Percentiles rank a stretch among this genome's conserved stretches.
Conservation (phyloP, 2,797 vertebrate genomes). For the Lagocephalus sceleratus region DNA sequence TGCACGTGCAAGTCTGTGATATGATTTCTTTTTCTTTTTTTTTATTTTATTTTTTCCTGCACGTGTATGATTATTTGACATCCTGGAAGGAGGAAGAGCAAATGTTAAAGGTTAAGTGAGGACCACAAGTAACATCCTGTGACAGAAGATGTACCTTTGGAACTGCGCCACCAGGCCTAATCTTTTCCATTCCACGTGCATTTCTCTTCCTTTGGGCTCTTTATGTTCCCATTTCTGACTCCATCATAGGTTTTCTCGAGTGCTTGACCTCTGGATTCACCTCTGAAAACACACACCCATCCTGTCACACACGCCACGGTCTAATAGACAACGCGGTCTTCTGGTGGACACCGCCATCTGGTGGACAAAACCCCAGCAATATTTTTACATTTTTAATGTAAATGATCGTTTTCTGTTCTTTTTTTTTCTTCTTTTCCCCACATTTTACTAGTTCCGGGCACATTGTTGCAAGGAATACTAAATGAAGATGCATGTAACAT, state of each 20-base stretch:
- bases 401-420: background rate
- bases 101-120: slow-evolving; percentile 41
- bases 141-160: background rate
- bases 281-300: slow-evolving; percentile 16
- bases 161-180: background rate
- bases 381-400: slow-evolving; percentile 2
- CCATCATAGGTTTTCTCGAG: slow-evolving; percentile 1
- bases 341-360: slow-evolving; percentile 81
- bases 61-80: slow-evolving; percentile 25
- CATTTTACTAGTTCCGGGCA: too few species aligned
- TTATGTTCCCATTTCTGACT: slow-evolving; percentile 5
- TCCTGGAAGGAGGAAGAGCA: slow-evolving; percentile 18
- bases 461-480: too few species aligned
- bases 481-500: too few species aligned
- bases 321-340: slow-evolving; percentile 64
- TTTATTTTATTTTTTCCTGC: background rate
- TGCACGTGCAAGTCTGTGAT: slow-evolving; percentile 15
- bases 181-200: slow-evolving; percentile 11
- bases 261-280: slow-evolving; percentile 12
- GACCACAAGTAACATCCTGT: slow-evolving; percentile 19
- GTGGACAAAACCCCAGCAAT: slow-evolving; percentile 71
- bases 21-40: slow-evolving; percentile 21
- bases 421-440: too few species aligned
- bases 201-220: background rate
- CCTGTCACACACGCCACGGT: slow-evolving; percentile 48